Conservation (phyloP, 2,888 invertebrate species). For the Andrena hattorfiana region DNA sequence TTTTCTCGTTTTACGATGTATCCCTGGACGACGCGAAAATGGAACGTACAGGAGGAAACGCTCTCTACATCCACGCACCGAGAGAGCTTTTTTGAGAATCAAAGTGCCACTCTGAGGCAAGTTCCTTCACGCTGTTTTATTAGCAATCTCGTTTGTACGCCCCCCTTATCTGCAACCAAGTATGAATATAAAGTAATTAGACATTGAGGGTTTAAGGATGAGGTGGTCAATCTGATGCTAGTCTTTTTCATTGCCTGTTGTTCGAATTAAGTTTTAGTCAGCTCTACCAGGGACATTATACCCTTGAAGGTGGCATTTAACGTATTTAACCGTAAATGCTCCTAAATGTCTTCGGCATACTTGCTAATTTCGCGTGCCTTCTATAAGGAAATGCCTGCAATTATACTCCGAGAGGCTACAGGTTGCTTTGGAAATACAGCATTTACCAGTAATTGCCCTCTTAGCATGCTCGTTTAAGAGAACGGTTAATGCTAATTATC, state of each 20-base stretch:
- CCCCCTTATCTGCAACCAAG: not conserved
- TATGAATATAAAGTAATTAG: not conserved
- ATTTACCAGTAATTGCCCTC: slow-evolving; percentile 50
- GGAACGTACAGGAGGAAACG: slow-evolving; percentile 26
- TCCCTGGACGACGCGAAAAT: slow-evolving; percentile 37
- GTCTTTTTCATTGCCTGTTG: not conserved
- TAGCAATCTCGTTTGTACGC: not conserved
- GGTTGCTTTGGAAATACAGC: slow-evolving; percentile 40
- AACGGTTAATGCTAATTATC: slow-evolving; percentile 54
- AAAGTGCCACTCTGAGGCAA: slow-evolving; percentile 24
- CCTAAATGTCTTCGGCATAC: not conserved
- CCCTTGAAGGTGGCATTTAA: not conserved
- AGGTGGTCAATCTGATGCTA: not conserved
- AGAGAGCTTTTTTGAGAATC: slow-evolving; percentile 25
- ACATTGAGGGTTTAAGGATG: not conserved
- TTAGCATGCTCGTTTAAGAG: slow-evolving; percentile 47
- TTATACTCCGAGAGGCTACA: slow-evolving; percentile 26
- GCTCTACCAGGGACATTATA: not conserved
- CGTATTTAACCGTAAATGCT: not conserved
- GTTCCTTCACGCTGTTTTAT: not conserved
- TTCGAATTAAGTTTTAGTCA: not conserved
- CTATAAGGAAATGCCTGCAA: slow-evolving; percentile 26
- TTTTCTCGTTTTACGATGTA: slow-evolving; percentile 43
- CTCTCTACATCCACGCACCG: slow-evolving; percentile 14
- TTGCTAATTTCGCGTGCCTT: slow-evolving; percentile 33